Evolutionary conservation across 2,888 invertebrate genomes (phyloP).

Genomic region (Dysmachus trigonus): DNA sequence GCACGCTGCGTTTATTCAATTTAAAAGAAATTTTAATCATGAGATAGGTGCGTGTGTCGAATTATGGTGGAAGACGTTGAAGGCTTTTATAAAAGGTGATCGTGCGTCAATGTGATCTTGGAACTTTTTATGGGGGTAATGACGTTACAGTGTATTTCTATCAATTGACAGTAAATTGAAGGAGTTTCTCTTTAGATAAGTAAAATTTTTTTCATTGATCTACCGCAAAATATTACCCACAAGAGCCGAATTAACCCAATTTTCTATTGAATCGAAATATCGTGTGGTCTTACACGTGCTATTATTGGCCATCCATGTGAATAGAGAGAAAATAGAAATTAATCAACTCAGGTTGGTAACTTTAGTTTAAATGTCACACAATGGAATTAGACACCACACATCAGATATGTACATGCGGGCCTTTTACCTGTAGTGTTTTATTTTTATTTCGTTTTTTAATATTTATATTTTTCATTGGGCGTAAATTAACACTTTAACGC

Average conservation of each 20-base stretch:
- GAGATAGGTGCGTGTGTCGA: not conserved
- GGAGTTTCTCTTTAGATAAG: not conserved
- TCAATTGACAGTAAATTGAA: not conserved
- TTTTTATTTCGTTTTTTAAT: not conserved
- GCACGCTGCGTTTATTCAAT: not conserved
- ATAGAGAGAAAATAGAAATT: not conserved
- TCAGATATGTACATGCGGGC: not conserved
- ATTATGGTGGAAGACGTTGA: not conserved
- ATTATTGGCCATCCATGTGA: not conserved
- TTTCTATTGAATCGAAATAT: not conserved
- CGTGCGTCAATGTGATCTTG: not conserved
- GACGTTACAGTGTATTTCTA: not conserved
- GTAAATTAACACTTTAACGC: not conserved
- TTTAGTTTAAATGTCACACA: not conserved
- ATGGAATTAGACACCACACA: not conserved
- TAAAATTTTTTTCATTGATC: not conserved
- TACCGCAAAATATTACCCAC: not conserved
- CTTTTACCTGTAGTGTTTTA: not conserved
- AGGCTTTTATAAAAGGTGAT: not conserved
- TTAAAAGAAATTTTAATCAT: not conserved
- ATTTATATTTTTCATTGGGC: not conserved
- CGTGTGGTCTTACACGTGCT: not conserved
- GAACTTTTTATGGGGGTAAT: not conserved
- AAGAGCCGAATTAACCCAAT: not conserved
- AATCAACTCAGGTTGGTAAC: not conserved